Evolutionary conservation across 2,888 invertebrate species (phyloP), one percentile per base, ranked within the genome.

Genomic region (Agriopis aurantiaria): DNA sequence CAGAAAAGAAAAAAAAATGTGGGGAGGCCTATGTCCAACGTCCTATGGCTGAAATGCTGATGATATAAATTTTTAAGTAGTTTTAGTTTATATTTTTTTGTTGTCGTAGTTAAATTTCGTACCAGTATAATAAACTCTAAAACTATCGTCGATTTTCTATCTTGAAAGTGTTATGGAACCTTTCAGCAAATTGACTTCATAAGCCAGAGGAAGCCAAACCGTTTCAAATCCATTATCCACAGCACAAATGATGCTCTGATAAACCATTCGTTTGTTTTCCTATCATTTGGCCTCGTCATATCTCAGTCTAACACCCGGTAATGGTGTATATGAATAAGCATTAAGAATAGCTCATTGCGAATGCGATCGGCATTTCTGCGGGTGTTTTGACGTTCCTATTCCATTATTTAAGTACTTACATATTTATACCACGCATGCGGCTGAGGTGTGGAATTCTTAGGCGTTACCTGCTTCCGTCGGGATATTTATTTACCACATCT

Each of bases 311-410:
- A 65, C 57, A 65, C 65, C 40, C 60, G 41, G 61, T 58, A 63
- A 65, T 69, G 45, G 65, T 69, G 69, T 69, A 61, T 69, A 65
- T 57, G 65, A 65, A 65, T 57, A 57, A 59, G 51, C 40, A 65
- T 61, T 62, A 70, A 58, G 70, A 71, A 63, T 71, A 67, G 66
- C 66, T 63, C 66, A 67, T 59, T 59, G 59, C 59, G 63, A 71
- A 71, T 71, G 55, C 59, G 49, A 33, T 51, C 58, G 45, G 66
- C 43, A 66, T 70, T 59, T 58, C 58, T 51, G 53, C 62, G 62
- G 55, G 66, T 70, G 70, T 71, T 66, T 59, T 67, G 63, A 63
- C 43, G 66, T 55, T 58, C 17, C 17, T 23, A 59, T 56, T 66
- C 41, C 57, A 69, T 62, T 69, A 46, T 48, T 51, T 45, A 14